Base-by-base conservation (phyloP, 2,797 vertebrate species). In the Emys orbicularis region DNA sequence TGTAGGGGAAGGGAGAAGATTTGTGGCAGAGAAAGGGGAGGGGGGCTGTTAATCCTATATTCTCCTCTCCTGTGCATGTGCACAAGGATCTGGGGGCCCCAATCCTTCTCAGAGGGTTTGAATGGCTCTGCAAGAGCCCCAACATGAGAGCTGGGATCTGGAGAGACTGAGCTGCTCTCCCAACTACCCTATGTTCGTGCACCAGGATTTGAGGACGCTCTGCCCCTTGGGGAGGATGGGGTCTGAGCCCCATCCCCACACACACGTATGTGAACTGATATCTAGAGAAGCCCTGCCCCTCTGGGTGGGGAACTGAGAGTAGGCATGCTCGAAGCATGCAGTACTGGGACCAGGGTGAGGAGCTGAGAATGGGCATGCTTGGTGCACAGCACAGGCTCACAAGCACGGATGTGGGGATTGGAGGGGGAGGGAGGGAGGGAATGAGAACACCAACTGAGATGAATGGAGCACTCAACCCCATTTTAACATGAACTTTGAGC, bases 401-500 rank as follows among this genome's bases (percentile, higher is more conserved):
- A 41, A 72, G 19, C 21, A 23, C 10, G 3, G 19, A 41, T 25
- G 9, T 12, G 10, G 3, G 18, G 21, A 6, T 31, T 59, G 57
- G 65, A 68, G 19, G n/a, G 18, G 19, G 52, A 53, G 52, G 54
- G n/a, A 72, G 10, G 65, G 37, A 41, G 37, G 68, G 68, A 72
- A 72, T 25, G 37, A 65, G 34, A 37, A 41, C n/a, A 72, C 10
- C 21, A 68, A 72, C 19, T 37, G 65, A 41, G 68, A 41, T 23
- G 37, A 72, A 72, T 25, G 10, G 68, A 72, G 44, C 47, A 47
- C 29, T 21, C 12, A 34, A 25, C 7, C 29, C 5, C 2, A 6
- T 79, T 91, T 65, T 29, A 68, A 18, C 3, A 3, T 84, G 34
- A 2, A 92, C 59, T 0, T 90, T 2, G 3, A 0, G 0, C 10